These are phyloP conservation scores for Progne subis DNA, from an alignment of 2,113 vertebrate species.

Conservation along the genomic window DNA sequence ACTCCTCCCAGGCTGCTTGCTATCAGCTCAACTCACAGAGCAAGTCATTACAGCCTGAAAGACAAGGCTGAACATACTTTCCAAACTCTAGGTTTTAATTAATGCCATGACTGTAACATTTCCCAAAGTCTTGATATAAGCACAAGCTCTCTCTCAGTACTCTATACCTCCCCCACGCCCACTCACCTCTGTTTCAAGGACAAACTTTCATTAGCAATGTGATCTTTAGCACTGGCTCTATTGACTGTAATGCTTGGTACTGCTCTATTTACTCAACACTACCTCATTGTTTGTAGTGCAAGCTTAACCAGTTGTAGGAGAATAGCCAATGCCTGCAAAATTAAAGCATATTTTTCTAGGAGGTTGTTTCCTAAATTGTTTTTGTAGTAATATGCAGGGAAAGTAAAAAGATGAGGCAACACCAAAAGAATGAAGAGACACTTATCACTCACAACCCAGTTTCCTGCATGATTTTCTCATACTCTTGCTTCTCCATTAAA, in stretches of 20 bases:
- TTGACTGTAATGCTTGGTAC: constrained; percentile 60
- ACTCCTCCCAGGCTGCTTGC: background rate
- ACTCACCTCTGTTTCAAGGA: constrained; percentile 54
- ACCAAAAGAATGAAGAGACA: background rate
- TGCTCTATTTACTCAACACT: constrained; percentile 70
- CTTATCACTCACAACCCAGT: background rate
- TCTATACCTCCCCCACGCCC: background rate
- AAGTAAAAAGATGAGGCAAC: background rate
- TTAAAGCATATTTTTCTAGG: background rate
- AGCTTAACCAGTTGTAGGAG: constrained; percentile 35
- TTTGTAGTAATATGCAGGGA: background rate
- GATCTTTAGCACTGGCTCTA: constrained; percentile 80
- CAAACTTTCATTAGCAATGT: constrained; percentile 72
- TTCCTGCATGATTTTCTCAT: background rate
- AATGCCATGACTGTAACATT: background rate
- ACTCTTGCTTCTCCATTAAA: background rate
- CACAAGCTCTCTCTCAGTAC: background rate
- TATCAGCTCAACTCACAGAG: constrained; percentile 18
- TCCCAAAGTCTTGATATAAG: background rate
- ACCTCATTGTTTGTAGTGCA: constrained; percentile 71
- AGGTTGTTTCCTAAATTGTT: background rate
- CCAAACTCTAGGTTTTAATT: constrained; percentile 7
- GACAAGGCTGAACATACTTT: constrained; percentile 7
- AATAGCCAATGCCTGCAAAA: background rate
- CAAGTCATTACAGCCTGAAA: constrained; percentile 7